Evolutionary conservation across 2,888 invertebrate species (phyloP).

Genomic region (Stenotaenia linearis): DNA sequence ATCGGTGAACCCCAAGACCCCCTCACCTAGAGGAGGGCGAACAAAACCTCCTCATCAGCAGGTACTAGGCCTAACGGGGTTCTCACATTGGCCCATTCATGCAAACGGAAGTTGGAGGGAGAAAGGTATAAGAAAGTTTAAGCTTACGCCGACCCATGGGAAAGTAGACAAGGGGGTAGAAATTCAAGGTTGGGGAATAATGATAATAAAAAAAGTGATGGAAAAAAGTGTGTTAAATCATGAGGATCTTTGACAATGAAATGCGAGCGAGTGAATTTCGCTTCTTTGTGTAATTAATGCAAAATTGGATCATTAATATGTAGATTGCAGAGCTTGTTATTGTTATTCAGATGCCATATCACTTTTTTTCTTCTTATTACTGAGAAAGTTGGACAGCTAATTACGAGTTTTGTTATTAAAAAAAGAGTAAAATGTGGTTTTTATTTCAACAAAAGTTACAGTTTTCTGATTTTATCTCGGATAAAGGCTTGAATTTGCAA

Average conservation of each 20-base stretch:
- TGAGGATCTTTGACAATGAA: neutral
- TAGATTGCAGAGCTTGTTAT: neutral
- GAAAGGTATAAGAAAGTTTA: slow-evolving; percentile 10
- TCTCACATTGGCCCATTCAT: slow-evolving; percentile 17
- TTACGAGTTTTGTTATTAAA: neutral
- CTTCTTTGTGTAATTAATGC: neutral
- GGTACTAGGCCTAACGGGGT: slow-evolving; percentile 26
- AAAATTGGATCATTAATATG: neutral
- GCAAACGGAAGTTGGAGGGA: slow-evolving; percentile 15
- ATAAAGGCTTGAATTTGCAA: no score
- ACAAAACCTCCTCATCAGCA: slow-evolving; percentile 26
- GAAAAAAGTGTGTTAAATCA: neutral
- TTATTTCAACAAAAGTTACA: neutral
- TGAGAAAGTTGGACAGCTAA: neutral
- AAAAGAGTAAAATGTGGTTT: neutral
- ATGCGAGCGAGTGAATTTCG: neutral
- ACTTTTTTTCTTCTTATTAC: neutral
- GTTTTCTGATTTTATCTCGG: no score
- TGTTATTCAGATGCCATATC: neutral
- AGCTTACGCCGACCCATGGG: slow-evolving; percentile 22
- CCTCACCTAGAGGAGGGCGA: slow-evolving; percentile 13
- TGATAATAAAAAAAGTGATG: neutral
- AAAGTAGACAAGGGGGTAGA: slow-evolving; percentile 26
- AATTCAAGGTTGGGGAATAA: slow-evolving; percentile 18
- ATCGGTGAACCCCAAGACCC: slow-evolving; percentile 16